phyloP scores from a whole-genome alignment of 2,888 invertebrate genomes.

The Orchestes rusci region DNA sequence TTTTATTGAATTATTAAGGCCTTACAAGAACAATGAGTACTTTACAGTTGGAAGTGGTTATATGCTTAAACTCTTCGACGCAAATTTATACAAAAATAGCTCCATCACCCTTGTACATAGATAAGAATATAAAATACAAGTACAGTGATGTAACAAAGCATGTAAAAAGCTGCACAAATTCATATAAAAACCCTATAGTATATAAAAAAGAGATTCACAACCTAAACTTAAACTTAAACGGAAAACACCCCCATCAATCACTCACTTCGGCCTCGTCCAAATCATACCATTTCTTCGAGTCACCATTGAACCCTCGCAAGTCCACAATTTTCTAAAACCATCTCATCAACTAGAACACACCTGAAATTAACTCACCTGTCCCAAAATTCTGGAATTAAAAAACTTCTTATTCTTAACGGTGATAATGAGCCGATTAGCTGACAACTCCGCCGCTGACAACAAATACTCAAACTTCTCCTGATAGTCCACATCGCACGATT shows the following conservation, averaged over 20 bases:
- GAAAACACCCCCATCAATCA: constrained; percentile 28
- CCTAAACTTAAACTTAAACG: no score
- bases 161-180: constrained; percentile 18
- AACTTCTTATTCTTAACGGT: constrained; percentile 75
- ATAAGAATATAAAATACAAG: background rate
- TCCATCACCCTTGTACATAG: no score
- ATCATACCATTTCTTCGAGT: constrained; percentile 75
- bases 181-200: no score
- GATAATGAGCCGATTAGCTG: constrained; percentile 65
- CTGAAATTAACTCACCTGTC: constrained; percentile 33
- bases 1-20: no score
- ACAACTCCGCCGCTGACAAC: constrained; percentile 68
- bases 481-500: constrained; percentile 80
- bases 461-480: constrained; percentile 85
- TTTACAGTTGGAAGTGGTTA: no score
- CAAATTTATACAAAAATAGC: no score
- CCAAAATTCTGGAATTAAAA: constrained; percentile 59
- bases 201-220: no score
- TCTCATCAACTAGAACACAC: background rate
- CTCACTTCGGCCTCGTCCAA: constrained; percentile 29
- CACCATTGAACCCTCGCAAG: no score
- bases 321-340: constrained; percentile 53
- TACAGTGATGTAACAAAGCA: background rate
- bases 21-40: no score
- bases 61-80: no score